Evolutionary conservation across 2,797 vertebrate genomes (phyloP), one percentile per base, ranked within the genome.

Genomic region (Pteronotus mesoamericanus): DNA sequence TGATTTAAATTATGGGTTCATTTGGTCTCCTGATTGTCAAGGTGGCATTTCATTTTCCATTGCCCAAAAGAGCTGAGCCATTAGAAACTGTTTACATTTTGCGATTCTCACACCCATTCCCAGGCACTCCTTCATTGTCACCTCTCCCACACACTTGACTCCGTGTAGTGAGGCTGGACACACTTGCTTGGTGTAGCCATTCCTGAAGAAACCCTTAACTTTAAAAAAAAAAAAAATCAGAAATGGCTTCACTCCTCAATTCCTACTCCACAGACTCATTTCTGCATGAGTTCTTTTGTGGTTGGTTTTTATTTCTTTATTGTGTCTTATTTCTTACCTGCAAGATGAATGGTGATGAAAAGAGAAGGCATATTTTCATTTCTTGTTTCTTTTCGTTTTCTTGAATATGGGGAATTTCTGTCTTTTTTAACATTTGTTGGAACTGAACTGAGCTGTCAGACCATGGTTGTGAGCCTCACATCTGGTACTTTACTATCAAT

Each of bases 41-140:
- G 11, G 34, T 61, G 55, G 46, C 11, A 55, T 94, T 95, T 84
- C 66, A 77, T 94, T 94, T 95, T 88, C 82, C n/a, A 22, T 89
- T 64, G 59, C 59, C 64, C 51, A 37, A 51, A 92, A 96, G 11
- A 80, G 9, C 91, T 89, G 83, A 94, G 16, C 51, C 37, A 8
- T 61, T 32, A 32, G 34, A 83, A 88, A 3, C 6, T 42, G 1
- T 92, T 94, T 22, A 3, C 46, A 77, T 82, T 48, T 91, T 92
- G 11, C 74, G 26, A 7, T 88, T 68, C 66, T 97, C 51, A 44
- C 32, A 18, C 39, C 12, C 29, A n/a, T 90, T 82, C 24, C 59
- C 1, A 0, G 53, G 26, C n/a, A 34, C 9, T 15, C n/a, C 39
- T 86, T 90, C 64, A 69, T 68, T 82, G 92, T 82, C 61, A 42